phyloP scores from a whole-genome alignment of 37 sponge, comb jelly and placozoan genomes.

The Halichondria panicea region DNA sequence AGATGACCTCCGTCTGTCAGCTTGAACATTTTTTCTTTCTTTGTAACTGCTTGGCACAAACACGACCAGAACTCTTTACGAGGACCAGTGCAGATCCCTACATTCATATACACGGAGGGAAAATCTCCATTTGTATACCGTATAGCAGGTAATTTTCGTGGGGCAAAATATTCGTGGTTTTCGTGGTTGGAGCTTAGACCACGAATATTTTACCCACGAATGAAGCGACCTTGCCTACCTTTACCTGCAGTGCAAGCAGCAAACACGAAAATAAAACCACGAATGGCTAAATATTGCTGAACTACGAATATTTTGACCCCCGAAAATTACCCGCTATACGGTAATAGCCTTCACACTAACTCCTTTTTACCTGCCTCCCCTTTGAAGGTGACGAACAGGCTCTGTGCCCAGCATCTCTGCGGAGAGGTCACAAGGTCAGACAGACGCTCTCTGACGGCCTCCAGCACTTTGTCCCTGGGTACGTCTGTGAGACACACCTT shows the following conservation, averaged over 20 bases:
- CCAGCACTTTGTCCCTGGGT: conserved; percentile 1
- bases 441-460: background rate
- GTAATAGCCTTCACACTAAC: conserved; percentile 3
- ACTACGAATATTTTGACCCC: too few species aligned
- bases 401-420: conserved; percentile 9
- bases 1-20: conserved; percentile 40
- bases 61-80: conserved; percentile 46
- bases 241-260: too few species aligned
- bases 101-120: conserved; percentile 13
- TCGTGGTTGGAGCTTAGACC: too few species aligned
- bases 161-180: too few species aligned
- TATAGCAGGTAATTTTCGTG: too few species aligned
- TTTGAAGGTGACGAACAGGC: conserved; percentile 40
- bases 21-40: conserved; percentile 22
- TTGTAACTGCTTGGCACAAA: conserved; percentile 21
- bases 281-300: too few species aligned
- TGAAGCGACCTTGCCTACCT: too few species aligned
- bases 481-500: conserved; percentile 4
- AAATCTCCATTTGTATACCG: too few species aligned
- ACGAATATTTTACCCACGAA: too few species aligned
- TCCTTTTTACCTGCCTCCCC: conserved; percentile 36
- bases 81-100: conserved; percentile 63
- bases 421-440: background rate
- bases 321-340: too few species aligned
- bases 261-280: too few species aligned